These are phyloP conservation scores for Syndactyla subalaris DNA, from an alignment of 2,797 vertebrate species.

Conservation along the genomic window DNA sequence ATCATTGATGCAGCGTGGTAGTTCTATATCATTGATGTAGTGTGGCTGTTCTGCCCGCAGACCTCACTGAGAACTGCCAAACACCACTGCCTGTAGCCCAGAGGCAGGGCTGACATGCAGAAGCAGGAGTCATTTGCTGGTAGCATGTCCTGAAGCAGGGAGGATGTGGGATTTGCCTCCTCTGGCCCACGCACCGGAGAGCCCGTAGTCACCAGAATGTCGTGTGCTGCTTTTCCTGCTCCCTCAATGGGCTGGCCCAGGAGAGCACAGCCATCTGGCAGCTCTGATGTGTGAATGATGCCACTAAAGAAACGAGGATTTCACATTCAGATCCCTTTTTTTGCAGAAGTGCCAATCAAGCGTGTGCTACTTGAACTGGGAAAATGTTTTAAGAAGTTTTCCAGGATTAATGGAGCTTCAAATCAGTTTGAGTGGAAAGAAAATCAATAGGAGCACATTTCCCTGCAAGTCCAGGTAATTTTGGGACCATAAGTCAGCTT, in stretches of 20 bases:
- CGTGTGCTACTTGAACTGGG: not conserved
- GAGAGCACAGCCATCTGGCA: slow-evolving; percentile 30
- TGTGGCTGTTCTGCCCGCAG: not conserved
- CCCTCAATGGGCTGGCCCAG: not conserved
- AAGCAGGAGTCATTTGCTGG: not conserved
- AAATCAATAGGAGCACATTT: not conserved
- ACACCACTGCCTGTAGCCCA: not conserved
- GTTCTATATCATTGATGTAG: not conserved
- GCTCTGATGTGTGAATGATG: slow-evolving; percentile 21
- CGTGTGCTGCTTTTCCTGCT: not conserved
- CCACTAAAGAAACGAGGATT: not conserved
- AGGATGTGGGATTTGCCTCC: not conserved
- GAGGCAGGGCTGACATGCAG: not conserved
- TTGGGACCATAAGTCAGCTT: not conserved
- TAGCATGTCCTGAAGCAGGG: not conserved
- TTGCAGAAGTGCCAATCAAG: slow-evolving; percentile 5
- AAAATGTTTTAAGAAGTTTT: not conserved
- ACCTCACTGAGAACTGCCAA: not conserved
- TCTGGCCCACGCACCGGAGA: not conserved
- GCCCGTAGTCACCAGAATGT: not conserved
- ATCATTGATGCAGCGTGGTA: fast-evolving
- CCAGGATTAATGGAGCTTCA: not conserved
- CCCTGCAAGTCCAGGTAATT: not conserved
- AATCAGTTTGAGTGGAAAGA: not conserved
- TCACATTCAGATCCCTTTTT: not conserved